These are phyloP conservation scores for Coregonus ussuriensis DNA, from an alignment of 2,797 vertebrate genomes.

Conservation along the genomic window DNA sequence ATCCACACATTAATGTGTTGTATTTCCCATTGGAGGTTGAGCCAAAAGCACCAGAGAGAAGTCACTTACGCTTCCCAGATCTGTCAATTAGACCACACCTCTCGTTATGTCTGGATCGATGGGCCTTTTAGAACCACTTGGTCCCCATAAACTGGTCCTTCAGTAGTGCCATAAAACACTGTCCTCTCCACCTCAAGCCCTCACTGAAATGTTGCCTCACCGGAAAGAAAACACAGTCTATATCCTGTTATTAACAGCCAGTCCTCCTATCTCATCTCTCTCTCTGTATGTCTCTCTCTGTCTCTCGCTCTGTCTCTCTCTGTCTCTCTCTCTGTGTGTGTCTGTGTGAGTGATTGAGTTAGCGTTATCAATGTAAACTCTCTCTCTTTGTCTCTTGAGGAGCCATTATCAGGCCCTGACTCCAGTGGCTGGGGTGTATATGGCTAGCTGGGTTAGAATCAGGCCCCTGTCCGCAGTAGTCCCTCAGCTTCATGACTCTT, in stretches of 20 bases:
- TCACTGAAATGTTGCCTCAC: constrained; percentile 26
- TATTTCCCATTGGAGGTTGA: not conserved
- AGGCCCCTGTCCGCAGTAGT: not conserved
- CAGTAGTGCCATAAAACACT: constrained; percentile 29
- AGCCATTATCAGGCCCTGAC: constrained; percentile 8
- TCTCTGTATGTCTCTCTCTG: no score
- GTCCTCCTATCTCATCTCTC: not conserved
- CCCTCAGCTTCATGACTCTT: not conserved
- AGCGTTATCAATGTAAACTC: not conserved
- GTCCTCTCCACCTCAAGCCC: constrained; percentile 3
- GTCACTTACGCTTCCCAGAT: not conserved
- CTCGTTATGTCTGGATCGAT: constrained; percentile 2
- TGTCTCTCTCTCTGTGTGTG: no score
- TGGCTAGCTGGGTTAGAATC: not conserved
- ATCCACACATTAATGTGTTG: not conserved
- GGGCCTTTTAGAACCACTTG: constrained; percentile 35
- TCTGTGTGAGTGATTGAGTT: not conserved
- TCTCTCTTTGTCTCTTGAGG: not conserved
- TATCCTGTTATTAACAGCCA: constrained; percentile 22
- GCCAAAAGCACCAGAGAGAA: not conserved
- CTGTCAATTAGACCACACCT: not conserved
- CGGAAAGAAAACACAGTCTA: constrained; percentile 28
- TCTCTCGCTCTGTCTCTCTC: no score
- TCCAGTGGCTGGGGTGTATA: not conserved
- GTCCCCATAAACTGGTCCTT: constrained; percentile 37